phyloP scores from a whole-genome alignment of 2,113 vertebrate species.

The Myrmophylax atrothorax region DNA sequence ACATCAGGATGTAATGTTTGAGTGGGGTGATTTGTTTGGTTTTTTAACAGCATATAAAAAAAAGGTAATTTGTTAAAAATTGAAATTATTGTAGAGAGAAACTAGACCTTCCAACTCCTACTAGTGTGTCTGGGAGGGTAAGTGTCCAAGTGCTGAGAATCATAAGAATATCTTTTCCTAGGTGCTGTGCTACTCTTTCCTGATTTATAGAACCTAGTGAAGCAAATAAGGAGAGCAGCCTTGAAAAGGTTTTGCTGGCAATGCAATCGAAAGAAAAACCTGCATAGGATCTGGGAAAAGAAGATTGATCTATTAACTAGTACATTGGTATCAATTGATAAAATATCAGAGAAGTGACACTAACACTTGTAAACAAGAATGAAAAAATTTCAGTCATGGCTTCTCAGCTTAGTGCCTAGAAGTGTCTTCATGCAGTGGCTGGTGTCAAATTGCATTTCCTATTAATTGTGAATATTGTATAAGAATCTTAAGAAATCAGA shows the following conservation, averaged over 20 bases:
- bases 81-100: neutral
- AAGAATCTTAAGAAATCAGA: neutral
- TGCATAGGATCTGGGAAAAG: neutral
- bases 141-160: neutral
- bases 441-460: neutral
- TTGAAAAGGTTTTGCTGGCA: conserved; percentile 22
- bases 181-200: neutral
- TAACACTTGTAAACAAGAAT: neutral
- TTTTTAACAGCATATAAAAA: neutral
- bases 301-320: conserved; percentile 16
- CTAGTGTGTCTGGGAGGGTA: neutral
- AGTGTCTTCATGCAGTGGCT: neutral
- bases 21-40: too few species aligned
- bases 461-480: neutral
- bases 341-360: neutral
- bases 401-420: neutral
- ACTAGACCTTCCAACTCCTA: neutral
- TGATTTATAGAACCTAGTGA: conserved; percentile 8
- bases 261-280: neutral
- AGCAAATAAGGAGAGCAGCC: conserved; percentile 10
- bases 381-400: neutral
- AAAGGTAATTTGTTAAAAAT: neutral
- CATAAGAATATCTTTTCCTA: neutral
- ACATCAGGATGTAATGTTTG: neutral
- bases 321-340: neutral